These are phyloP conservation scores for Lethrus apterus DNA, from an alignment of 1,140 invertebrate genomes.

Conservation along the genomic window DNA sequence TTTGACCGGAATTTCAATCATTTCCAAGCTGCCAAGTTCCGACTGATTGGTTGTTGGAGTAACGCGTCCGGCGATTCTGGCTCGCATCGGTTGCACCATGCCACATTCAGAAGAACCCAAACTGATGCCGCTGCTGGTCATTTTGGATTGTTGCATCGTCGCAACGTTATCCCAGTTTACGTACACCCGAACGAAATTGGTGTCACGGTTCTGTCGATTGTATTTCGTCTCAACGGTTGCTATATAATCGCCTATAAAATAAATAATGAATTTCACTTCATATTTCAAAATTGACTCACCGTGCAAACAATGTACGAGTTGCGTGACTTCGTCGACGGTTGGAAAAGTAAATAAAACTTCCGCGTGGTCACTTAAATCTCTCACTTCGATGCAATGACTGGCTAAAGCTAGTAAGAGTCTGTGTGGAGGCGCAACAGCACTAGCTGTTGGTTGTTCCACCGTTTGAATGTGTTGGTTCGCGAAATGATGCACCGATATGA, in stretches of 20 bases:
- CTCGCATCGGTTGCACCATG: slow-evolving; percentile 55
- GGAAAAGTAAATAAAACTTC: slow-evolving; percentile 52
- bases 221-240: slow-evolving; percentile 55
- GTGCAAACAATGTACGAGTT: slow-evolving; percentile 50
- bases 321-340: slow-evolving; percentile 55
- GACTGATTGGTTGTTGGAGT: slow-evolving; percentile 52
- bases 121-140: slow-evolving; percentile 36
- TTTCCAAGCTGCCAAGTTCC: slow-evolving; percentile 52
- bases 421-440: slow-evolving; percentile 49
- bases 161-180: slow-evolving; percentile 52
- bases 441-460: slow-evolving; percentile 57
- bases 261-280: background rate
- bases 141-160: slow-evolving; percentile 39
- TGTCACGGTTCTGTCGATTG: slow-evolving; percentile 45
- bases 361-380: slow-evolving; percentile 44
- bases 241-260: slow-evolving; percentile 50
- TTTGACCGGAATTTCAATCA: slow-evolving; percentile 59
- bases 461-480: slow-evolving; percentile 55
- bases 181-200: slow-evolving; percentile 55
- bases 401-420: slow-evolving; percentile 48
- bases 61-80: slow-evolving; percentile 60
- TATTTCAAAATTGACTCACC: slow-evolving; percentile 39
- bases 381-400: slow-evolving; percentile 56
- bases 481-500: slow-evolving; percentile 64
- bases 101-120: slow-evolving; percentile 39